Percentiles rank a stretch among this genome's conserved stretches.
phyloP scores from a whole-genome alignment of 1,140 invertebrate species.

The Microplitis mediator region DNA sequence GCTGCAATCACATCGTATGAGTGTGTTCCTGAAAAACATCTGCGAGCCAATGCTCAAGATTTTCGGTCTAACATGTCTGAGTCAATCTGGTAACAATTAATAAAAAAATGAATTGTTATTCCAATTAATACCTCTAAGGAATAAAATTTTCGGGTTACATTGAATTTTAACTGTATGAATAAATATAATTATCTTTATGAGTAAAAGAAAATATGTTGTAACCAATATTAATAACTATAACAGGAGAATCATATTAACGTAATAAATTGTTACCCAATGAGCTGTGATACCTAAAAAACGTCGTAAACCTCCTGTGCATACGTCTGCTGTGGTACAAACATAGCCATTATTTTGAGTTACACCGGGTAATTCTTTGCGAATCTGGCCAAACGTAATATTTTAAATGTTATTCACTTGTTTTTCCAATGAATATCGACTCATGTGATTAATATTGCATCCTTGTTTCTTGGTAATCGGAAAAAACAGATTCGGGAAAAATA shows the following conservation, averaged over 20 bases:
- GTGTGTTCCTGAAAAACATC: too few relatives aligned
- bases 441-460: not conserved
- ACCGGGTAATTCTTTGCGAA: not conserved
- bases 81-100: too few relatives aligned
- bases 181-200: too few relatives aligned
- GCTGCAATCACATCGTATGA: too few relatives aligned
- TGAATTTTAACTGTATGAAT: too few relatives aligned
- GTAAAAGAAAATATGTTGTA: not conserved
- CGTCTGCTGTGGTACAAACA: constrained; percentile 35
- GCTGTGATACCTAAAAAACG: constrained; percentile 28
- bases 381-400: not conserved
- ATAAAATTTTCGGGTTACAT: too few relatives aligned
- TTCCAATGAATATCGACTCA: not conserved
- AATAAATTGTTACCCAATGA: constrained; percentile 26
- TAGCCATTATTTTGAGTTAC: not conserved
- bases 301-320: constrained; percentile 27
- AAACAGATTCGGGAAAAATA: too few relatives aligned
- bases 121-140: not conserved
- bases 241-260: too few relatives aligned
- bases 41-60: too few relatives aligned
- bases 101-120: not conserved
- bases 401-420: not conserved
- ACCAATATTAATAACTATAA: not conserved
- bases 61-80: too few relatives aligned
- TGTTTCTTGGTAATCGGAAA: not conserved